These are phyloP conservation scores for Otis tarda DNA, from an alignment of 2,113 vertebrate species.

Conservation along the genomic window DNA sequence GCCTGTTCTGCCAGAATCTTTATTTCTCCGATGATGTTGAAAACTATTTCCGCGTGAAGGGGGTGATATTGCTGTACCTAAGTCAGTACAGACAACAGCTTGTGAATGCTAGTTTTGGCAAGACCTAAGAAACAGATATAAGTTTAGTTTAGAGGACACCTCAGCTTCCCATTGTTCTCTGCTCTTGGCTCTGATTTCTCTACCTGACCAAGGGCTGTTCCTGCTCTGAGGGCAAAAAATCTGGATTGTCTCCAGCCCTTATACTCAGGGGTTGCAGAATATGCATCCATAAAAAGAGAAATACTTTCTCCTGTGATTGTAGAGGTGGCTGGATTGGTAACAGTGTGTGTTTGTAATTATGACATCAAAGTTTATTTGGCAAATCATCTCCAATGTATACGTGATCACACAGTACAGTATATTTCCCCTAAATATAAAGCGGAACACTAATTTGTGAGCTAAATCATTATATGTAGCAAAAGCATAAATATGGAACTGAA, in stretches of 20 bases:
- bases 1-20: not conserved
- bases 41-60: not conserved
- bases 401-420: not conserved
- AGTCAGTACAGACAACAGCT: not conserved
- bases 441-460: not conserved
- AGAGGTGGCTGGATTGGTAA: not conserved
- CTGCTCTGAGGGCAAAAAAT: not conserved
- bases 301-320: not conserved
- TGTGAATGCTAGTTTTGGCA: not conserved
- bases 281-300: accelerated
- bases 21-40: not conserved
- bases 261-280: not conserved
- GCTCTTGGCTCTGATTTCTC: not conserved
- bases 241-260: not conserved
- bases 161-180: not conserved
- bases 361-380: not conserved
- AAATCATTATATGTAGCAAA: not conserved
- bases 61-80: not conserved
- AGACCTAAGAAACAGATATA: not conserved
- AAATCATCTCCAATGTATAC: not conserved
- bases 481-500: not conserved
- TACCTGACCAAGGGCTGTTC: not conserved
- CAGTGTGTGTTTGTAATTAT: not conserved
- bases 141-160: not conserved
- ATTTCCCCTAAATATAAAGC: not conserved